A percentile compares a stretch with the other conserved stretches of the same genome.
Conservation (phyloP, 2,113 vertebrate species). For the Hiodon tergisus region DNA sequence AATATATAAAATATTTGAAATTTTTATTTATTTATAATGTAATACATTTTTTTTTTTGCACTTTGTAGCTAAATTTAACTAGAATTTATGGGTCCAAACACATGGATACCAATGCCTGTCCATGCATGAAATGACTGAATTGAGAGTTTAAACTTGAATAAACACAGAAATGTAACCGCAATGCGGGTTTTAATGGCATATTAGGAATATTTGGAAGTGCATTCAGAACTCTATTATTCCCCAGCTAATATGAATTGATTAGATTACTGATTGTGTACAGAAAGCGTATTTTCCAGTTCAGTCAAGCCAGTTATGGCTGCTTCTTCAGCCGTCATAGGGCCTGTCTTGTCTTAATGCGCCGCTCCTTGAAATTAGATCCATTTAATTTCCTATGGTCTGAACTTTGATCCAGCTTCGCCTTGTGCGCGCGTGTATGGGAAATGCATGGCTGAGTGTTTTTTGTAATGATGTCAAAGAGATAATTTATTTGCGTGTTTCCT, state of each 20-base stretch:
- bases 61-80: no score
- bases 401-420: conserved; percentile 1
- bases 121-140: not conserved
- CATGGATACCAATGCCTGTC: no score
- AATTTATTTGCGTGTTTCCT: not conserved
- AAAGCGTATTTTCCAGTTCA: conserved; percentile 29
- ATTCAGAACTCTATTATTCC: not conserved
- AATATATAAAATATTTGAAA: no score
- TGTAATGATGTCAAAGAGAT: not conserved
- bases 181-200: conserved; percentile 12
- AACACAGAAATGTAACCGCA: not conserved
- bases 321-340: conserved; percentile 2
- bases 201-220: conserved; percentile 2
- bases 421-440: not conserved
- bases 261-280: conserved; percentile 22
- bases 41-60: no score
- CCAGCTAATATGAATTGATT: conserved; percentile 26
- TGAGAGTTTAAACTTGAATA: not conserved
- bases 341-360: conserved; percentile 19
- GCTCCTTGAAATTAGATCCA: conserved; percentile 18
- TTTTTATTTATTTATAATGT: no score
- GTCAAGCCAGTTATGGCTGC: conserved; percentile 27
- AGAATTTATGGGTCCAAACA: no score
- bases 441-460: not conserved
- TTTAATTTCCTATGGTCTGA: conserved; percentile 1